Evolutionary conservation across 1,140 invertebrate species (phyloP).

Genomic region (Oppia nitens): DNA sequence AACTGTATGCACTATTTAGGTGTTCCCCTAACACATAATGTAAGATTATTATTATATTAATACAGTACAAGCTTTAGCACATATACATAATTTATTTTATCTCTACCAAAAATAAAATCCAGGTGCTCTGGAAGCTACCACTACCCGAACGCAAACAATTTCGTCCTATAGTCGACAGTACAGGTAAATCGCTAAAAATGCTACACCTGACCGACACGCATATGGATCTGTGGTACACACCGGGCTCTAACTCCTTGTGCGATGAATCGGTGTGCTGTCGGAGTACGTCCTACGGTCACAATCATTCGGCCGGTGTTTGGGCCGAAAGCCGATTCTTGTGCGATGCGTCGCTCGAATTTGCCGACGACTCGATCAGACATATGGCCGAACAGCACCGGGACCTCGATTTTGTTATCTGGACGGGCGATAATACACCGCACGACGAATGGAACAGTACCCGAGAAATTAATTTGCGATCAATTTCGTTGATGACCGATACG

Average conservation of each 20-base stretch:
- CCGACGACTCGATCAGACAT: constrained; percentile 36
- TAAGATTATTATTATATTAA: neutral
- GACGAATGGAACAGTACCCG: constrained; percentile 58
- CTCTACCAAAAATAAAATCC: neutral
- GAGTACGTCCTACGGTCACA: constrained; percentile 31
- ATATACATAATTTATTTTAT: neutral
- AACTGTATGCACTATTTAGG: constrained; percentile 4
- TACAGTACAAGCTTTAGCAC: neutral
- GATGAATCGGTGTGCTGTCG: constrained; percentile 59
- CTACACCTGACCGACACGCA: constrained; percentile 64
- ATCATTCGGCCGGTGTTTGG: constrained; percentile 48
- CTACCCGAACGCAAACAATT: neutral
- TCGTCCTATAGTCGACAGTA: neutral
- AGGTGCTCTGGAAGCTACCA: constrained; percentile 5
- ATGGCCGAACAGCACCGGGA: constrained; percentile 26
- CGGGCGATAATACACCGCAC: constrained; percentile 67
- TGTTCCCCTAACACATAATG: neutral
- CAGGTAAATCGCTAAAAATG: constrained; percentile 27
- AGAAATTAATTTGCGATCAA: constrained; percentile 21
- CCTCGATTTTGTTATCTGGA: constrained; percentile 59
- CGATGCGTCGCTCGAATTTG: constrained; percentile 47
- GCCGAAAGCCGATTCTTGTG: constrained; percentile 50
- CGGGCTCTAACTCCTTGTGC: constrained; percentile 46
- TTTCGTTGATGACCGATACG: neutral
- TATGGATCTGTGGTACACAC: constrained; percentile 51